phyloP scores from a whole-genome alignment of 1,140 invertebrate genomes.

The Ditylenchus dipsaci region DNA sequence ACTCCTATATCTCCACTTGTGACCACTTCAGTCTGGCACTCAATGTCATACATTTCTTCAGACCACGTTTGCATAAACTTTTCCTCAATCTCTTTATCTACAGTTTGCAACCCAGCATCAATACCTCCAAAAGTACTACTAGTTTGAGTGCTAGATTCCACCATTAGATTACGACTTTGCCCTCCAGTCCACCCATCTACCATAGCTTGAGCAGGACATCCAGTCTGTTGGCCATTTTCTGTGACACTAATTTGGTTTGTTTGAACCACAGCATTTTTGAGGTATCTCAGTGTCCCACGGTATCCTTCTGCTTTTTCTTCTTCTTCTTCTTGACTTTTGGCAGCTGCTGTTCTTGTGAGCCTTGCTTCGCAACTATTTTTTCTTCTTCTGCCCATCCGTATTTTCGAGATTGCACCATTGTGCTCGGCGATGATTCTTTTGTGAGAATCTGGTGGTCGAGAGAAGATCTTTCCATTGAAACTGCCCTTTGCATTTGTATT shows the following conservation, averaged over 20 bases:
- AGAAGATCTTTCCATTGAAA: conserved; percentile 9
- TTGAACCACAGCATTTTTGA: conserved; percentile 14
- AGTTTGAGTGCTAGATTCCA: neutral
- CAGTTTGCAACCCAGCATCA: neutral
- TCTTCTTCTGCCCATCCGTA: neutral
- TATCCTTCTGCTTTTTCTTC: neutral
- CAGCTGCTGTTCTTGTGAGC: neutral
- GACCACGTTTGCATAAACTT: neutral
- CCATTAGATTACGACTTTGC: neutral
- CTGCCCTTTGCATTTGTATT: conserved; percentile 16
- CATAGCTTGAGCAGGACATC: neutral
- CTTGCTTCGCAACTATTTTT: neutral
- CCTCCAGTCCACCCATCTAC: neutral
- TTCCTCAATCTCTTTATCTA: neutral
- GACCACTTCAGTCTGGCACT: conserved; percentile 3
- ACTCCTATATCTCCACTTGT: neutral
- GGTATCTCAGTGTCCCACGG: neutral
- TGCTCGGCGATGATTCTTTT: neutral
- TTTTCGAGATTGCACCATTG: neutral
- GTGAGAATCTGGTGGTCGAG: neutral
- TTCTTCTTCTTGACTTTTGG: conserved; percentile 3
- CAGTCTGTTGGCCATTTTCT: neutral
- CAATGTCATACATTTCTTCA: neutral
- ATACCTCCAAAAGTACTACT: neutral
- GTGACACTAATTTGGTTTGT: neutral